These are phyloP conservation scores for Ciona savignyi DNA, from an alignment of 23 tunicate species.

Conservation along the genomic window DNA sequence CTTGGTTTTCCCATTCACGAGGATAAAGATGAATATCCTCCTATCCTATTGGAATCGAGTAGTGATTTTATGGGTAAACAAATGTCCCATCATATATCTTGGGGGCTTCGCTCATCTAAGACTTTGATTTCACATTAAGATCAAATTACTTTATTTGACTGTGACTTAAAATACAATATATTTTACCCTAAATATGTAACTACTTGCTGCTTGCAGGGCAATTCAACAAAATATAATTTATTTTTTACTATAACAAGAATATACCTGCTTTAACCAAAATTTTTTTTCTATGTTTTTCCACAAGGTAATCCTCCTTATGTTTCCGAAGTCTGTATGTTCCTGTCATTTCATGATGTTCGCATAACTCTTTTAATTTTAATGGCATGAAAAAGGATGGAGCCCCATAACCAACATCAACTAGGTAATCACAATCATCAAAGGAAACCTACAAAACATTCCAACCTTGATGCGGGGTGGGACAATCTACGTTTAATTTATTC, in stretches of 20 bases:
- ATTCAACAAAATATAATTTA: too few species aligned
- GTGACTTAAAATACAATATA: neutral
- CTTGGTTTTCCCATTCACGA: neutral
- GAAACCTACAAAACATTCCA: conserved; percentile 19
- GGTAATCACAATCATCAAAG: conserved; percentile 5
- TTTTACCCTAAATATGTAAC: neutral
- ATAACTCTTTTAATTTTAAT: neutral
- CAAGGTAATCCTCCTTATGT: conserved; percentile 3
- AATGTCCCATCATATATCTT: too few species aligned
- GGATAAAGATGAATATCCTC: too few species aligned
- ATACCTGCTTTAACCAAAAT: neutral
- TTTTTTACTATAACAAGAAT: conserved; percentile 2
- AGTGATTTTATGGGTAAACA: too few species aligned
- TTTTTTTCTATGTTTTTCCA: neutral
- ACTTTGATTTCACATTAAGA: neutral
- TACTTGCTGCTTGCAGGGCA: too few species aligned
- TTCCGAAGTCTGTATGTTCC: conserved; percentile 32
- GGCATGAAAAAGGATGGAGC: conserved; percentile 56
- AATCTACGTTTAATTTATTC: too few species aligned
- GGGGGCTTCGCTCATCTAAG: too few species aligned
- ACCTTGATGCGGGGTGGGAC: too few species aligned
- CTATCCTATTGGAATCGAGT: too few species aligned
- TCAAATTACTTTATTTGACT: neutral
- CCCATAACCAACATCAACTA: conserved; percentile 66
- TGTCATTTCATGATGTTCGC: conserved; percentile 33